Conservation (phyloP, 2,797 vertebrate genomes). For the Sebastes trivittatus region DNA sequence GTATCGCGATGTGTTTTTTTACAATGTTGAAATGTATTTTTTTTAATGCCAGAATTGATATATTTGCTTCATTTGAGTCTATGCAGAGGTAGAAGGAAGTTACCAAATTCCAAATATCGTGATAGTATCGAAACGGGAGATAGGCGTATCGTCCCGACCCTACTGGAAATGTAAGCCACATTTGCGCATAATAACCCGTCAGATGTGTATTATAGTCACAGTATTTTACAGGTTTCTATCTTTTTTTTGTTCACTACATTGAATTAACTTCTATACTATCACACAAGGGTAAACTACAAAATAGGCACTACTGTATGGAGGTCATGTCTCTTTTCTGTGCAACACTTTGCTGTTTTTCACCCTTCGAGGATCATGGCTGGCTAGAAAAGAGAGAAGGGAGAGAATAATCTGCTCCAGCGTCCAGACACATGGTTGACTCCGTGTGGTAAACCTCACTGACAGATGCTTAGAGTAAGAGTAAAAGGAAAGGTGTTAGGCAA, state of each 20-base stretch:
- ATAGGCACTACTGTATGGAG: constrained; percentile 15
- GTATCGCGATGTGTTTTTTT: background rate
- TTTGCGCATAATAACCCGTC: constrained; percentile 24
- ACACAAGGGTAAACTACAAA: constrained; percentile 8
- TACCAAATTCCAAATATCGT: background rate
- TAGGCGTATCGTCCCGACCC: no score
- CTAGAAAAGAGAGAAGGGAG: constrained; percentile 30
- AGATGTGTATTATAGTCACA: background rate
- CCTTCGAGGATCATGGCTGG: constrained; percentile 48
- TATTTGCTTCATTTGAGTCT: background rate
- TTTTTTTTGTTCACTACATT: background rate
- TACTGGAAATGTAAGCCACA: constrained; percentile 16
- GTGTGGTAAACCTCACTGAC: constrained; percentile 72
- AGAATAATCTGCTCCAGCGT: constrained; percentile 64
- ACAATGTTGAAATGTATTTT: background rate
- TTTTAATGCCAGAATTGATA: background rate
- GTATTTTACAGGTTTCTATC: background rate
- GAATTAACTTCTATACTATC: background rate
- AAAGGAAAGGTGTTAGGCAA: constrained; percentile 76
- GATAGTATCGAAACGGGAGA: no score
- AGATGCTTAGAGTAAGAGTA: constrained; percentile 76
- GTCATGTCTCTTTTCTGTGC: constrained; percentile 30
- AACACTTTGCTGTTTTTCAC: constrained; percentile 39
- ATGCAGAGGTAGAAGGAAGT: background rate
- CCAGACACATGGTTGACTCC: constrained; percentile 64